A percentile compares a stretch with the other conserved stretches of the same genome.
These are phyloP conservation scores for Tetheella fluctuosa DNA, from an alignment of 2,888 invertebrate species.

Conservation along the genomic window DNA sequence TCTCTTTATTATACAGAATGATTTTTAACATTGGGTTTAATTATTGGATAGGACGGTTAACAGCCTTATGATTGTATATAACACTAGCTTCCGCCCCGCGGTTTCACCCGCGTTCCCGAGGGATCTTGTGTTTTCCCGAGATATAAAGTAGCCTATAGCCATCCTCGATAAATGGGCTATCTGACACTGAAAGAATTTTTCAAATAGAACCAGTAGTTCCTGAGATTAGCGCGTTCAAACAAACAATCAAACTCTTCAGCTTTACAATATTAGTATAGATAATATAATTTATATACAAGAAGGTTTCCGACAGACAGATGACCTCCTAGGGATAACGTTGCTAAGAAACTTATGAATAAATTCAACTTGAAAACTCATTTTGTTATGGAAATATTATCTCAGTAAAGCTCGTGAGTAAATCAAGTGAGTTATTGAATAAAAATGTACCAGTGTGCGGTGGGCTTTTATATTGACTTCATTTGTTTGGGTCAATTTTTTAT, in stretches of 20 bases:
- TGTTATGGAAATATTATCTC: conserved; percentile 29
- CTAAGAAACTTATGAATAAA: conserved; percentile 31
- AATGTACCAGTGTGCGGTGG: conserved; percentile 7
- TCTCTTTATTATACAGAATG: no score
- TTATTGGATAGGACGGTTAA: not conserved
- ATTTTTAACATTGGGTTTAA: not conserved
- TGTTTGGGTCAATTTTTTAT: conserved; percentile 12
- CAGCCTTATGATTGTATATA: no score
- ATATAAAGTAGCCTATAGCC: no score
- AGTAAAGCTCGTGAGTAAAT: conserved; percentile 19
- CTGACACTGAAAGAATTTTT: no score
- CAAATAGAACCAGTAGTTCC: no score
- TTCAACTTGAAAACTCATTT: conserved; percentile 22
- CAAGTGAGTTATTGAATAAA: conserved; percentile 22
- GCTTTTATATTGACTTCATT: conserved; percentile 5
- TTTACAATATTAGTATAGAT: no score
- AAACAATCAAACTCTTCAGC: no score
- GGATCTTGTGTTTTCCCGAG: no score
- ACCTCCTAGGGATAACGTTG: conserved; percentile 27
- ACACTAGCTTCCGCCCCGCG: no score
- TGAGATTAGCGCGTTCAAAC: no score
- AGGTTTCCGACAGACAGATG: conserved; percentile 15
- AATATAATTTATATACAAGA: conserved; percentile 1
- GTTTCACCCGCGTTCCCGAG: no score
- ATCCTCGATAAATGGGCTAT: no score